Percentiles rank a stretch among this genome's conserved stretches.
phyloP scores from a whole-genome alignment of 2,797 vertebrate genomes.

The Decapterus maruadsi region DNA sequence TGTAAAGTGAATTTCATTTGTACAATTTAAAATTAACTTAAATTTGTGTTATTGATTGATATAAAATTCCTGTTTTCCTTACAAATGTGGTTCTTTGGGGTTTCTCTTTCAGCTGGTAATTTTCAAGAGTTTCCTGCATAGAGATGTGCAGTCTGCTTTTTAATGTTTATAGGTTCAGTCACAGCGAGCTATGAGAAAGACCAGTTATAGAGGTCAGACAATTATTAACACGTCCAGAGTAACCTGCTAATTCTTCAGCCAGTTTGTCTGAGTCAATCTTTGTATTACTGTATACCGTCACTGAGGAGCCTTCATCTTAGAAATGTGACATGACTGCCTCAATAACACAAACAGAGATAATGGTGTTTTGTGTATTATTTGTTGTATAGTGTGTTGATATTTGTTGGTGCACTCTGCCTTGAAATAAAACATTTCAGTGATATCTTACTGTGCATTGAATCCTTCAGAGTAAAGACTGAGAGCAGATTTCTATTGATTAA shows the following conservation, averaged over 20 bases:
- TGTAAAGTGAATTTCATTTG: neutral
- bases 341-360: neutral
- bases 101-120: neutral
- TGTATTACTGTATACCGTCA: constrained; percentile 8
- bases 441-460: neutral
- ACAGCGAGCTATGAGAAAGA: neutral
- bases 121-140: neutral
- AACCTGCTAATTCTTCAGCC: neutral
- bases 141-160: constrained; percentile 3
- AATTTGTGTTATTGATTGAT: neutral
- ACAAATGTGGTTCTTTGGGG: neutral
- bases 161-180: neutral
- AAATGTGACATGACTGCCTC: constrained; percentile 12
- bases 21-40: neutral
- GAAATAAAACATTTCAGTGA: constrained; percentile 65
- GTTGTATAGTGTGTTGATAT: constrained; percentile 32
- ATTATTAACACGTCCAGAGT: neutral
- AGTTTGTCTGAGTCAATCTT: constrained; percentile 10
- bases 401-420: constrained; percentile 33
- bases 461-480: neutral
- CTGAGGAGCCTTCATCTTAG: constrained; percentile 9
- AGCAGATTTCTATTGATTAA: neutral
- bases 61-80: neutral
- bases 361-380: constrained; percentile 33
- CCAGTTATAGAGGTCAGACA: neutral